These are phyloP conservation scores for Dreissena rostriformis DNA, from an alignment of 1,140 invertebrate species.

Conservation along the genomic window DNA sequence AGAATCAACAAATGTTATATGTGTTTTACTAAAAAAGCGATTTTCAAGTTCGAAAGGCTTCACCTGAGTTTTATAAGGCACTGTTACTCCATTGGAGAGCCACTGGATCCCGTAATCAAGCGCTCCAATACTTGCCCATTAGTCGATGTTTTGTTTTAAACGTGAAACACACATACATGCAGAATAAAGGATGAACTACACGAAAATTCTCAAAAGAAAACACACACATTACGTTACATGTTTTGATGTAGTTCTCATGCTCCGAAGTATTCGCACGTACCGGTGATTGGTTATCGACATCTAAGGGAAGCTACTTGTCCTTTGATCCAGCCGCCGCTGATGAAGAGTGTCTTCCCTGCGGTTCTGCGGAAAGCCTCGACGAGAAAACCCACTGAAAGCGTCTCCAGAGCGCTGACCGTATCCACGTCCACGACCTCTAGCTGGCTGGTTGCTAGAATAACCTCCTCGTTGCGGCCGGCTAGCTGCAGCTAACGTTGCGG, in stretches of 20 bases:
- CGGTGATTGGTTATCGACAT: too few species aligned
- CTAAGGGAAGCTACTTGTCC: too few species aligned
- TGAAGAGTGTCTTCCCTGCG: neutral
- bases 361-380: neutral
- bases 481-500: constrained; percentile 9
- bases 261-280: too few species aligned
- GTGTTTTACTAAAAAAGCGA: constrained; percentile 11
- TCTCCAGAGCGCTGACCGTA: neutral
- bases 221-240: too few species aligned
- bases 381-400: neutral
- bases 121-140: neutral
- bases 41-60: constrained; percentile 13
- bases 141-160: too few species aligned
- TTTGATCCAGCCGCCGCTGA: neutral
- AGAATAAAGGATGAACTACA: too few species aligned
- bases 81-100: constrained; percentile 26
- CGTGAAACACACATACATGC: too few species aligned
- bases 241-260: too few species aligned
- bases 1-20: constrained; percentile 13
- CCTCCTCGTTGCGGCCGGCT: neutral
- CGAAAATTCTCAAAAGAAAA: too few species aligned
- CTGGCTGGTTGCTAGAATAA: neutral
- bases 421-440: neutral
- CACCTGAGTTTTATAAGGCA: constrained; percentile 6
- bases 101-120: constrained; percentile 5